Percentiles rank a stretch among this genome's conserved stretches.
Conservation (phyloP, 2,888 invertebrate species). For the Zhuqinia jingwanae region DNA sequence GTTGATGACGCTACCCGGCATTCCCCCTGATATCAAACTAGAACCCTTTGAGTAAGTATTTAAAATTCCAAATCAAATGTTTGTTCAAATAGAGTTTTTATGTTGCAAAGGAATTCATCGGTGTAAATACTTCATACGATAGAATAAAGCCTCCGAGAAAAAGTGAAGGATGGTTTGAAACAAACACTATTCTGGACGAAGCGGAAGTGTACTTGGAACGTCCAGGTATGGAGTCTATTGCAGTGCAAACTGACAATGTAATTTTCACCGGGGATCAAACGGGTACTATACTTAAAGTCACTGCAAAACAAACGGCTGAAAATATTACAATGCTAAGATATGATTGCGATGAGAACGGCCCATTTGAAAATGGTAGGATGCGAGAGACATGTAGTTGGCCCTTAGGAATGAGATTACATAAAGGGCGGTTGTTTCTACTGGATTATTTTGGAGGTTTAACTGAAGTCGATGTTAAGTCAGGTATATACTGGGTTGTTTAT, state of each 20-base stretch:
- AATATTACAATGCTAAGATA: constrained; percentile 52
- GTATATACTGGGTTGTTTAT: constrained; percentile 80
- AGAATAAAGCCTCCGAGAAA: constrained; percentile 31
- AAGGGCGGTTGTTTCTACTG: constrained; percentile 9
- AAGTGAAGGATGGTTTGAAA: constrained; percentile 57
- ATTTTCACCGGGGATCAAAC: constrained; percentile 14
- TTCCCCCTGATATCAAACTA: constrained; percentile 46
- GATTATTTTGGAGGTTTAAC: constrained; percentile 61
- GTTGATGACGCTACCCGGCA: constrained; percentile 28
- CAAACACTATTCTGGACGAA: constrained; percentile 61
- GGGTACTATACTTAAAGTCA: constrained; percentile 41
- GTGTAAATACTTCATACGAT: too few species aligned
- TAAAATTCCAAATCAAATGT: too few species aligned
- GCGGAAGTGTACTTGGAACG: constrained; percentile 55
- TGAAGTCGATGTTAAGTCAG: constrained; percentile 87
- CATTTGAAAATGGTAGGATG: background rate
- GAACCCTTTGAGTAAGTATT: constrained; percentile 41
- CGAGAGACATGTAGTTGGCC: constrained; percentile 91
- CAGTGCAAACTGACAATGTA: constrained; percentile 21
- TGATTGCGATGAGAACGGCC: constrained; percentile 12
- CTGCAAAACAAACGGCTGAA: background rate
- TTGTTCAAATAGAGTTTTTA: too few species aligned
- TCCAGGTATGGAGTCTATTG: constrained; percentile 47
- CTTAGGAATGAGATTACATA: constrained; percentile 90
- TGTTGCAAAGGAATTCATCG: too few species aligned